Evolutionary conservation across 1,140 invertebrate species (phyloP).

Genomic region (Coptotermes formosanus): DNA sequence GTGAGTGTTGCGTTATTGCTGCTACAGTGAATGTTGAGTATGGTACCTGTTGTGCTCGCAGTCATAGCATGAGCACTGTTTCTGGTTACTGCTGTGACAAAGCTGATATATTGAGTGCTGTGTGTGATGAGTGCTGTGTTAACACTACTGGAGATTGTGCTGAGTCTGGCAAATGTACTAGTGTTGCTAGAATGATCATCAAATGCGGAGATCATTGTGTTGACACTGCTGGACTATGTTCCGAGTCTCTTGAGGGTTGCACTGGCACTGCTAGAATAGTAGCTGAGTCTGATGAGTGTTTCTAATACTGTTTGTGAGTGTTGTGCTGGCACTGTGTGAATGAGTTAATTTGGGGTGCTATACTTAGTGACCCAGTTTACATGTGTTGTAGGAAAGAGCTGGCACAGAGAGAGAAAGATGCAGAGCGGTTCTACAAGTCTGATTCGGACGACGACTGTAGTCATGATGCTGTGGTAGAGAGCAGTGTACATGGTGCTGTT

Average conservation of each 20-base stretch:
- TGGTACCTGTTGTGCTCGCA: background rate
- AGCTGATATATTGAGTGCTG: too few species aligned
- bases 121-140: too few species aligned
- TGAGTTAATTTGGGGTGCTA: background rate
- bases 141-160: too few species aligned
- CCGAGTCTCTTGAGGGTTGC: too few species aligned
- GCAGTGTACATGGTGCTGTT: background rate
- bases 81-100: too few species aligned
- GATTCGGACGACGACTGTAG: constrained; percentile 28
- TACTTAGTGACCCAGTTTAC: background rate
- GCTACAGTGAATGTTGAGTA: too few species aligned
- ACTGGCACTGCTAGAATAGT: background rate
- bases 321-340: background rate
- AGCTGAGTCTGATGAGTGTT: background rate
- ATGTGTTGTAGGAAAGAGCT: constrained; percentile 31
- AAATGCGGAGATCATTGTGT: too few species aligned
- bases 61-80: too few species aligned
- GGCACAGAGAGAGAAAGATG: constrained; percentile 32
- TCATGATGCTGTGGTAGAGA: background rate
- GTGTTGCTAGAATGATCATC: background rate
- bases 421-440: constrained; percentile 33
- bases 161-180: too few species aligned
- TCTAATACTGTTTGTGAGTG: background rate
- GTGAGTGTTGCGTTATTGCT: background rate
- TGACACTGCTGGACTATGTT: too few species aligned